Base-by-base conservation (phyloP, 92 coral and sea anemone species). In the Umimayanthus kanabou region DNA sequence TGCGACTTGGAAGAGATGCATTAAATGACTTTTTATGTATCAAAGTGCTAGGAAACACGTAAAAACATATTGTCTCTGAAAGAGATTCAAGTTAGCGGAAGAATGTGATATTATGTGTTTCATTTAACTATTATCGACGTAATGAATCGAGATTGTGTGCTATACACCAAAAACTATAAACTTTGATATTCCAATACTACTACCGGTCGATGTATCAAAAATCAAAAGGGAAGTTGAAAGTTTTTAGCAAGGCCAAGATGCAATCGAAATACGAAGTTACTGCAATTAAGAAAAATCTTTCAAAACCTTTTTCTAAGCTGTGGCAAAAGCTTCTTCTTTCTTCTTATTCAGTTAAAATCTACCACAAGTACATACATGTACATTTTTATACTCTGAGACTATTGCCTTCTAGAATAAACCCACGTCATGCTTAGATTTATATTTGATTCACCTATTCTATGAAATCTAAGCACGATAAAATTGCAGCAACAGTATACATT, bases 131-230 rank as follows among this genome's bases (percentile, higher is more conserved):
- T 2, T 22, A 20, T 69, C 33, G 1, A 69, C 73, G 65, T 83
- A 65, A 65, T 6, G 37, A 14, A 69, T 23, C 25, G 55, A 65
- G 76, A 81, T 65, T 81, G 73, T 43, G 61, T 66, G 25, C 45
- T 80, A 14, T 40, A 14, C 3, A 40, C 40, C 10, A 33, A 29
- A 73, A n/a, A 73, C 39, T 20, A 61, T 23, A 61, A 61, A 23
- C n/a, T 3, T 61, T 61, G 69, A 75, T 37, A 39, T 20, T 43
- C 3, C 79, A 75, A 75, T 75, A 75, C 50, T n/a, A 75, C 79
- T 75, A 39, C 79, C 79, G 79, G 79, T 75, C n/a, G 79, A 23
- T 6, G 47, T 39, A 75, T 25, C 28, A 73, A 73, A 39, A 73
- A 2, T 22, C 26, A 33, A 33, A 75, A 22, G 42, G 40, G 79